Base-by-base conservation (phyloP, 1,140 invertebrate species). In the Catajapyx aquilonaris region DNA sequence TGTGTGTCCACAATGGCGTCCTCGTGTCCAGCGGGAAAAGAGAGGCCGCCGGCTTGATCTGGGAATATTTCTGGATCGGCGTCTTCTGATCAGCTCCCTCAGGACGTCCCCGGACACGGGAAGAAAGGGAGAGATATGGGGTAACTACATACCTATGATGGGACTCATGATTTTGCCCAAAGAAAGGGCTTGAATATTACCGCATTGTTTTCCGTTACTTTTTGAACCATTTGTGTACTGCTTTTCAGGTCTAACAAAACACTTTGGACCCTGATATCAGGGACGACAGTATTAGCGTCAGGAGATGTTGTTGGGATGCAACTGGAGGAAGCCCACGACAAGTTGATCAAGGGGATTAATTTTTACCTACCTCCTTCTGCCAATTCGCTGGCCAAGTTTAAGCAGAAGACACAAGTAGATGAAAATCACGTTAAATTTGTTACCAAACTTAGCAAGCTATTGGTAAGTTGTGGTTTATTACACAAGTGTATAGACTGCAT, bases 211-310 rank as follows among this genome's bases (percentile, higher is more conserved):
- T n/a, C n/a, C n/a, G n/a, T n/a, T n/a, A n/a, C n/a, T n/a, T n/a
- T n/a, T n/a, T n/a, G n/a, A n/a, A n/a, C n/a, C n/a, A n/a, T n/a
- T n/a, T n/a, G n/a, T n/a, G n/a, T n/a, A n/a, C n/a, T n/a, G n/a
- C n/a, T n/a, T 39, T 44, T 20, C 32, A 39, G 38, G 17, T 35
- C 36, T 15, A 31, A 10, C 16, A 41, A 41, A 36, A 21, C 34
- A 16, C 20, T 41, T 10, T 41, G 40, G 40, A 37, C 35, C 5
- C n/a, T 31, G 31, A 37, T 41, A 18, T 41, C 40, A 13, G 40
- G 40, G 17, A 37, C 34, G 7, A 25, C 36, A 31, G 9, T 37
- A 13, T 22, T 17, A 30, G 34, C 34, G 5, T 23, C 35, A 15
- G 20, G n/a, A 20, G 40, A 41, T 5, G 25, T 37, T 13, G 20